These are phyloP conservation scores for Girardia tigrina DNA, from an alignment of 2,888 invertebrate genomes.

Conservation along the genomic window DNA sequence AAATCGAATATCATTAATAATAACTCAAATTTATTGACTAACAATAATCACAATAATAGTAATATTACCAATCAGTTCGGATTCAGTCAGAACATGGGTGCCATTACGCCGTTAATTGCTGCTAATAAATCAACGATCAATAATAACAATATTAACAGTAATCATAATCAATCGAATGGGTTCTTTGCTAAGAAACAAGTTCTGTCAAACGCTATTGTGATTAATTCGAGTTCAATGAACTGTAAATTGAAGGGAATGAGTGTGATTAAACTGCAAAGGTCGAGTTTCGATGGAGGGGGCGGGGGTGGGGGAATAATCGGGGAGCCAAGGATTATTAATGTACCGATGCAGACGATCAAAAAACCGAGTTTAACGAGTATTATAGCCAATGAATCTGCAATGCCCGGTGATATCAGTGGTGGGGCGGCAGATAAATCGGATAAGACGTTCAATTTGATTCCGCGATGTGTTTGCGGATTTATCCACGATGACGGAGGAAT, in stretches of 20 bases:
- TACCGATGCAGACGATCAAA: neutral
- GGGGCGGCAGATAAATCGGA: neutral
- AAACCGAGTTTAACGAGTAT: neutral
- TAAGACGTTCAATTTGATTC: neutral
- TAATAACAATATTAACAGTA: too few species aligned
- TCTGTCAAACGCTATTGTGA: neutral
- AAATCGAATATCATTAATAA: too few species aligned
- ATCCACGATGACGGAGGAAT: constrained; percentile 93
- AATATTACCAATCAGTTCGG: neutral
- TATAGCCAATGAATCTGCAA: neutral
- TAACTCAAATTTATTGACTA: too few species aligned
- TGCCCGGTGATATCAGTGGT: neutral
- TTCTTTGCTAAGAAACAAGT: neutral
- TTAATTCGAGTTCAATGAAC: neutral
- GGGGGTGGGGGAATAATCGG: neutral
- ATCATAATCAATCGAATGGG: neutral
- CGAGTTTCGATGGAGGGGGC: too few species aligned
- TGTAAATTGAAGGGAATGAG: neutral
- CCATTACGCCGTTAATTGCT: neutral
- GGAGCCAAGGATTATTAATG: constrained; percentile 1
- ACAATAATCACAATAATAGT: too few species aligned
- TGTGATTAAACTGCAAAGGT: neutral
- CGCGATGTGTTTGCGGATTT: constrained; percentile 73
- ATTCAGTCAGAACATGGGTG: neutral
- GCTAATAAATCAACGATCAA: constrained; percentile 1